Evolutionary conservation across 2,888 invertebrate genomes (phyloP).

Genomic region (Phortica okadai): DNA sequence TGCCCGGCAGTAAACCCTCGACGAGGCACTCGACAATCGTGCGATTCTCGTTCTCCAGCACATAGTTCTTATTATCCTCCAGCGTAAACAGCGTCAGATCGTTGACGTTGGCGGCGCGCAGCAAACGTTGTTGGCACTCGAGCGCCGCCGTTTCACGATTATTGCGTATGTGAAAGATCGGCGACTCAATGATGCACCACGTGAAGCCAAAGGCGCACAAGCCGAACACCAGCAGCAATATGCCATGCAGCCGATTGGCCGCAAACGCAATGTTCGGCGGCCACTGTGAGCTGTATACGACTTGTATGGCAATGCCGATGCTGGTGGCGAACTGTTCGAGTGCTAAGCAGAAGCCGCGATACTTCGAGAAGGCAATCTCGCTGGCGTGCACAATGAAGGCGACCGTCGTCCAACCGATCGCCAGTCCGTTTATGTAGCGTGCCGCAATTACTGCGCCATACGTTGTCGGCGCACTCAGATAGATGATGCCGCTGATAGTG

Average conservation of each 20-base stretch:
- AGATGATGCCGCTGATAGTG: constrained; percentile 48
- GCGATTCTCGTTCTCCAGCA: constrained; percentile 42
- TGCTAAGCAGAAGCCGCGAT: constrained; percentile 49
- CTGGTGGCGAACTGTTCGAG: constrained; percentile 46
- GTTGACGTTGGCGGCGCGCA: constrained; percentile 34
- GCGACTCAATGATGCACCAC: constrained; percentile 50
- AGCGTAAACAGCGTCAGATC: constrained; percentile 36
- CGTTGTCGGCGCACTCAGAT: constrained; percentile 43
- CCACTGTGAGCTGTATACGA: constrained; percentile 44
- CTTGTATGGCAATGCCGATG: constrained; percentile 49
- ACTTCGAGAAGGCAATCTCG: constrained; percentile 45
- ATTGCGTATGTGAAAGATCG: constrained; percentile 47
- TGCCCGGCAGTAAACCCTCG: constrained; percentile 40
- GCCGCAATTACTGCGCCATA: constrained; percentile 41
- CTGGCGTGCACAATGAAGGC: constrained; percentile 52
- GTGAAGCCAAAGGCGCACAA: constrained; percentile 37
- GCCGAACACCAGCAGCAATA: constrained; percentile 44
- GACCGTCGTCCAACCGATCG: constrained; percentile 48
- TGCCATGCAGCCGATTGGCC: constrained; percentile 48
- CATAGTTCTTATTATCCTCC: constrained; percentile 47
- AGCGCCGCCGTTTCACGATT: constrained; percentile 46
- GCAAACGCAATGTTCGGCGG: background rate
- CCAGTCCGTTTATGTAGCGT: constrained; percentile 57
- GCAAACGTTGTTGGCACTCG: constrained; percentile 39
- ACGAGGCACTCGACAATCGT: background rate